Percentiles rank a stretch among this genome's conserved stretches.
phyloP scores from a whole-genome alignment of 2,888 invertebrate species.

The Ecliptopera silaceata region DNA sequence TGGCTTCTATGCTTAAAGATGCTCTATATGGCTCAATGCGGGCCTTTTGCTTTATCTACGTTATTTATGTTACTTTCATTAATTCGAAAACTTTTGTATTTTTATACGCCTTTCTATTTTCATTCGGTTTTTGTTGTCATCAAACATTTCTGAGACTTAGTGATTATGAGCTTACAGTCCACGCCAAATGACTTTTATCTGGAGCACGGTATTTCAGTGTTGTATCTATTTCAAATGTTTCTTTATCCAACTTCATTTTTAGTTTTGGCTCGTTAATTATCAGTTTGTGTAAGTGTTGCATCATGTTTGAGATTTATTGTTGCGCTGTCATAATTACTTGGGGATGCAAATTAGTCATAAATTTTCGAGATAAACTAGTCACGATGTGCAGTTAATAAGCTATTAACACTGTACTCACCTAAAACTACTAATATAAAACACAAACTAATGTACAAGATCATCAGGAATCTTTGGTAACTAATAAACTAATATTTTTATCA shows the following conservation, averaged over 20 bases:
- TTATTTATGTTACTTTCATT: conserved; percentile 35
- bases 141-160: conserved; percentile 17
- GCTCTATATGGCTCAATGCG: conserved; percentile 49
- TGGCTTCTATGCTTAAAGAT: conserved; percentile 49
- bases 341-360: conserved; percentile 56
- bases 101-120: conserved; percentile 13
- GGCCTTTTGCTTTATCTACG: conserved; percentile 37
- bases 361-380: conserved; percentile 54
- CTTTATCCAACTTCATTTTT: conserved; percentile 23
- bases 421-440: conserved; percentile 83
- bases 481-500: conserved; percentile 78
- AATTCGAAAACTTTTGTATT: conserved; percentile 25
- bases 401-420: conserved; percentile 66
- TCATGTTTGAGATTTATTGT: conserved; percentile 42
- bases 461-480: conserved; percentile 83
- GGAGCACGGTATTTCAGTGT: conserved; percentile 22
- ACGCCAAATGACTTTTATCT: conserved; percentile 22
- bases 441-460: conserved; percentile 83
- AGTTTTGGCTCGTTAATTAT: conserved; percentile 22
- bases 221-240: conserved; percentile 18
- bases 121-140: conserved; percentile 13
- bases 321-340: conserved; percentile 54
- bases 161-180: conserved; percentile 20
- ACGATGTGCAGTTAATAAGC: conserved; percentile 38
- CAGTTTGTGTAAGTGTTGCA: conserved; percentile 34